phyloP scores from a whole-genome alignment of 2,888 invertebrate genomes.

The Dryobota labecula region DNA sequence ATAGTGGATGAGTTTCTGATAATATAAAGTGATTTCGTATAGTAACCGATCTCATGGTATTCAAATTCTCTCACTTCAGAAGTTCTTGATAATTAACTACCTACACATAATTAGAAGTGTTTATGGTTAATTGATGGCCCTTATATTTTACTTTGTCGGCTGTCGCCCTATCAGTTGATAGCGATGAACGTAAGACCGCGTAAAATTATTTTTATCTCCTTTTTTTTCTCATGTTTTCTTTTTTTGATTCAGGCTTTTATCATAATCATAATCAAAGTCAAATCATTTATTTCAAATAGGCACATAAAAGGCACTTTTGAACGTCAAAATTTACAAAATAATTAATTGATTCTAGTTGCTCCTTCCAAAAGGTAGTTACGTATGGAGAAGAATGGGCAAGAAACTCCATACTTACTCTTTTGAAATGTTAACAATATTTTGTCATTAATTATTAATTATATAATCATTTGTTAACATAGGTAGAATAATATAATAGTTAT shows the following conservation, averaged over 20 bases:
- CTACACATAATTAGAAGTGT: constrained; percentile 46
- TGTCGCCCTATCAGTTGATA: constrained; percentile 22
- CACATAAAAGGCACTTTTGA: too few relatives aligned
- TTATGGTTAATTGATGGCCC: constrained; percentile 54
- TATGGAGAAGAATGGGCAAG: too few relatives aligned
- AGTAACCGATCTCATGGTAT: constrained; percentile 54
- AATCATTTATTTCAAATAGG: too few relatives aligned
- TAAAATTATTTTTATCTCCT: constrained; percentile 16
- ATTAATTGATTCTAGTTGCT: too few relatives aligned
- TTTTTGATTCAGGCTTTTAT: background rate
- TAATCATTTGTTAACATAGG: too few relatives aligned
- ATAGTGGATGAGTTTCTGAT: constrained; percentile 43
- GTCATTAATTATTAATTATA: too few relatives aligned
- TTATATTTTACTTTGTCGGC: constrained; percentile 52
- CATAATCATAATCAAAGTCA: too few relatives aligned
- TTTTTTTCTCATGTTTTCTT: background rate
- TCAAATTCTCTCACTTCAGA: constrained; percentile 56
- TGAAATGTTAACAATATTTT: too few relatives aligned
- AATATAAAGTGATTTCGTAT: constrained; percentile 54
- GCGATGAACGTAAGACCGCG: constrained; percentile 12
- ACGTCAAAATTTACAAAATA: too few relatives aligned
- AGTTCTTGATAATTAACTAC: constrained; percentile 49
- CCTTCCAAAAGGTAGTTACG: too few relatives aligned
- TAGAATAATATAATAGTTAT: too few relatives aligned
- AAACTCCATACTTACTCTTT: too few relatives aligned